A percentile compares a stretch with the other conserved stretches of the same genome.
These are phyloP conservation scores for Aphidoletes aphidimyza DNA, from an alignment of 2,888 invertebrate species.

Conservation along the genomic window DNA sequence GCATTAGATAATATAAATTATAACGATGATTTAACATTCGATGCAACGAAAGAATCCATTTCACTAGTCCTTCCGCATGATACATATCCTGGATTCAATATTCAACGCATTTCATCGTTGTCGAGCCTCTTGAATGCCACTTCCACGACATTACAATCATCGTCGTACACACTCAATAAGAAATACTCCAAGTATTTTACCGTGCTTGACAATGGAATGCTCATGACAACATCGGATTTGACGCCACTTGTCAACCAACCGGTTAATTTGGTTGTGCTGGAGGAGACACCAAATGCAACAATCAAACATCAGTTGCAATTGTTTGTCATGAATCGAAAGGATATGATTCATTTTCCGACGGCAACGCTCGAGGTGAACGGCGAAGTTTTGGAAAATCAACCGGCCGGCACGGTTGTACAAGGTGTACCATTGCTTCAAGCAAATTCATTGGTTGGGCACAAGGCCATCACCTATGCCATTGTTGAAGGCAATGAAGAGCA, in stretches of 20 bases:
- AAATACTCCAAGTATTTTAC: constrained; percentile 88
- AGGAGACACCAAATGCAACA: constrained; percentile 82
- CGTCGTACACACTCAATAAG: constrained; percentile 45
- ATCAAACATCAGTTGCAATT: constrained; percentile 83
- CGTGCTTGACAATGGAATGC: constrained; percentile 84
- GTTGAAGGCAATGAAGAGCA: constrained; percentile 80
- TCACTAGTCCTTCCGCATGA: constrained; percentile 83
- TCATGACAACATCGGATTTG: constrained; percentile 90
- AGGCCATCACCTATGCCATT: constrained; percentile 80
- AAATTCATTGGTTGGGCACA: constrained; percentile 72
- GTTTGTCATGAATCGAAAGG: constrained; percentile 83
- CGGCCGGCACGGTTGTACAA: constrained; percentile 76
- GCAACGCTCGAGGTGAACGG: constrained; percentile 74
- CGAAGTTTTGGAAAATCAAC: constrained; percentile 81
- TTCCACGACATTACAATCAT: constrained; percentile 57
- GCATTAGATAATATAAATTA: constrained; percentile 46
- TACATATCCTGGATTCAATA: constrained; percentile 88
- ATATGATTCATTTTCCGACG: constrained; percentile 81
- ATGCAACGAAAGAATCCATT: constrained; percentile 62
- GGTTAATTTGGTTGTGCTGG: constrained; percentile 82
- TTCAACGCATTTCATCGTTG: constrained; percentile 77
- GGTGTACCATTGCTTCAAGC: constrained; percentile 80
- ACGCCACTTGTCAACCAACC: constrained; percentile 83
- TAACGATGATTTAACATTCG: constrained; percentile 55
- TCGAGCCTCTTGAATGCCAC: constrained; percentile 66